These are phyloP conservation scores for Dynastes tityus DNA, from an alignment of 2,888 invertebrate species.

Conservation along the genomic window DNA sequence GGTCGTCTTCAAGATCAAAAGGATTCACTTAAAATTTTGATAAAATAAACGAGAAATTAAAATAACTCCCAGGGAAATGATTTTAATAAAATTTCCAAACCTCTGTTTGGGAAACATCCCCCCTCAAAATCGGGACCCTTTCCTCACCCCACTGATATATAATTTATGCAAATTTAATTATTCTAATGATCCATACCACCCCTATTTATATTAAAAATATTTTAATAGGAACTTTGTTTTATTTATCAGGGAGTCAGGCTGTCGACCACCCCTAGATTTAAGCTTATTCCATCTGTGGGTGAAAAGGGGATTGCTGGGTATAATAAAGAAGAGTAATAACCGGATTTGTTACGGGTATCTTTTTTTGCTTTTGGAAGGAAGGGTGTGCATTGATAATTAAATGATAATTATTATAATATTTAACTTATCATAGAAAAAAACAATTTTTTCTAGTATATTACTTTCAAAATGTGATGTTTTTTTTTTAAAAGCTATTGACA, in stretches of 20 bases:
- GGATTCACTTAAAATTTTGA: too few relatives aligned
- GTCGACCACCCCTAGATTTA: constrained; percentile 47
- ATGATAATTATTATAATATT: too few relatives aligned
- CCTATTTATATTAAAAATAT: constrained; percentile 65
- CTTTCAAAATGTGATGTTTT: too few relatives aligned
- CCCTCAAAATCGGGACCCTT: too few relatives aligned
- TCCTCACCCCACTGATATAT: constrained; percentile 24
- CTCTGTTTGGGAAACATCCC: too few relatives aligned
- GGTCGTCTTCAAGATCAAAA: too few relatives aligned
- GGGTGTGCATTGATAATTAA: neutral
- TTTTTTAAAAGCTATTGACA: too few relatives aligned
- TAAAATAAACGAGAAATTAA: too few relatives aligned
- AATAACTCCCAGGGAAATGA: too few relatives aligned
- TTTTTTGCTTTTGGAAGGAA: constrained; percentile 44
- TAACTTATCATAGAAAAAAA: neutral
- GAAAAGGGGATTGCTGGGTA: neutral
- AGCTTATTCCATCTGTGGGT: neutral
- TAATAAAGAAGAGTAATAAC: constrained; percentile 47
- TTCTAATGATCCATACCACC: constrained; percentile 62
- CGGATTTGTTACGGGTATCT: constrained; percentile 61
- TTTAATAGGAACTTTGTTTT: constrained; percentile 60
- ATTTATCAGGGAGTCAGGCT: constrained; percentile 56
- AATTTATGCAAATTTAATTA: constrained; percentile 64
- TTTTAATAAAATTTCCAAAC: too few relatives aligned
- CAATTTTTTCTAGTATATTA: too few relatives aligned